These are phyloP conservation scores for Hyposoter dolosus DNA, from an alignment of 2,888 invertebrate species.

Conservation along the genomic window DNA sequence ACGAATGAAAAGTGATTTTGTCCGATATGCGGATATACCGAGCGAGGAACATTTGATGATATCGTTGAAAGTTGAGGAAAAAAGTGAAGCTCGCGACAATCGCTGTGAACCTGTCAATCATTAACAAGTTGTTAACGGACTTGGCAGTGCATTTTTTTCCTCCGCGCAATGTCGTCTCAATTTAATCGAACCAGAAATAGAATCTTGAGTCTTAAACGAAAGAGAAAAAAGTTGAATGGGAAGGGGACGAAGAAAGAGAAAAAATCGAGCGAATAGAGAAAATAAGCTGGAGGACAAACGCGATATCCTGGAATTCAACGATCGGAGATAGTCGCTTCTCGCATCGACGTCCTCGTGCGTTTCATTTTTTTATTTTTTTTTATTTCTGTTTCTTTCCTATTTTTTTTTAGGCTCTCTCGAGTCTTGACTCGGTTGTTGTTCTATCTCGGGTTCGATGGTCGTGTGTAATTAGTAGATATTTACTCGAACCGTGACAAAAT, in stretches of 20 bases:
- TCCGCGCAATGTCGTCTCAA: slow-evolving; percentile 5
- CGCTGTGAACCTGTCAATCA: slow-evolving; percentile 24
- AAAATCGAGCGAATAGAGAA: slow-evolving; percentile 15
- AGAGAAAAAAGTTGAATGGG: slow-evolving; percentile 2
- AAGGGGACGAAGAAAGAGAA: background rate
- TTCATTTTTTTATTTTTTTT: background rate
- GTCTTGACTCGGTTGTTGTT: slow-evolving; percentile 2
- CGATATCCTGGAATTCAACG: slow-evolving; percentile 33
- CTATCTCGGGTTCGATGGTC: slow-evolving; percentile 37
- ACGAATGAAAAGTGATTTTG: slow-evolving; percentile 28
- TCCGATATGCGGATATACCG: background rate
- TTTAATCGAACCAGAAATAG: slow-evolving; percentile 40
- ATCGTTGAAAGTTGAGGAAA: slow-evolving; percentile 1
- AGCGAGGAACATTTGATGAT: slow-evolving; percentile 9
- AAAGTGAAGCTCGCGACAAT: slow-evolving; percentile 33
- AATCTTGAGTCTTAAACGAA: slow-evolving; percentile 25
- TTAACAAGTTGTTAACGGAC: slow-evolving; percentile 50
- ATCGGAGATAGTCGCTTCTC: slow-evolving; percentile 30
- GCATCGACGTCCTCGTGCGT: slow-evolving; percentile 1
- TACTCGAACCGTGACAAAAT: slow-evolving; percentile 64
- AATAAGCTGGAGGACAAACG: background rate
- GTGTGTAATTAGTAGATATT: slow-evolving; percentile 67
- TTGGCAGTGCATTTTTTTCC: slow-evolving; percentile 10
- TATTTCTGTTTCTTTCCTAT: background rate
- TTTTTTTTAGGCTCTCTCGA: slow-evolving; percentile 1